Base-by-base conservation (phyloP, 2,888 invertebrate species). In the Marasmarcha lunaedactyla region DNA sequence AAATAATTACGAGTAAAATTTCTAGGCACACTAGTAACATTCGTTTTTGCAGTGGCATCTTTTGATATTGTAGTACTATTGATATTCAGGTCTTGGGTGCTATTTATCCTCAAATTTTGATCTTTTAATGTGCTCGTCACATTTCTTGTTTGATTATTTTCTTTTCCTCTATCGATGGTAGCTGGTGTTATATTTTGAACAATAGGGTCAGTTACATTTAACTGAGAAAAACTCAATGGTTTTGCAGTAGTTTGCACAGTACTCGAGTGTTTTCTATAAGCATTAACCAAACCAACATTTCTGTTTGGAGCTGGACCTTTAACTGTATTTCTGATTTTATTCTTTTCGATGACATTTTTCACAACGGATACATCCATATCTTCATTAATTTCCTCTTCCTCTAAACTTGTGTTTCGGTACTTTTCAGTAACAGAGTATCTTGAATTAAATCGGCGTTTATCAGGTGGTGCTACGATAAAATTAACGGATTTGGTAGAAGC, bases 351-450 rank as follows among this genome's bases (percentile, higher is more conserved):
- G 1, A 71, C 59, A 60, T 83, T 84, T 50, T 78, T 85, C 0
- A 85, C 81, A n/a, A 86, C 87, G 1, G 87, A 86, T 1, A 88
- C 86, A 48, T 88, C 88, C 72, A 87, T 83, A 33, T 88, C 83
- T 54, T 87, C 85, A 51, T 85, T 84, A 1, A 79, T 55, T 68
- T 85, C 85, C 35, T 87, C 86, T 57, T 87, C 86, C 39, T 83
- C 83, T 11, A 84, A 70, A 33, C 83, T 86, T 15, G 63, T 68
- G 39, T 76, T 78, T 50, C 63, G 79, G 54, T 79, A 81, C 50
- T 83, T 83, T 56, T 84, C 83, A 9, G 84, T 83, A 12, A 73
- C 64, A 40, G 81, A 81, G 48, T 81, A 79, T 43, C 83, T 63
- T 35, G 81, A 79, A 49, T 81, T 81, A 38, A 69, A 74, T 54